Conservation (phyloP, 2,888 invertebrate species). For the Drosophila neutralis region DNA sequence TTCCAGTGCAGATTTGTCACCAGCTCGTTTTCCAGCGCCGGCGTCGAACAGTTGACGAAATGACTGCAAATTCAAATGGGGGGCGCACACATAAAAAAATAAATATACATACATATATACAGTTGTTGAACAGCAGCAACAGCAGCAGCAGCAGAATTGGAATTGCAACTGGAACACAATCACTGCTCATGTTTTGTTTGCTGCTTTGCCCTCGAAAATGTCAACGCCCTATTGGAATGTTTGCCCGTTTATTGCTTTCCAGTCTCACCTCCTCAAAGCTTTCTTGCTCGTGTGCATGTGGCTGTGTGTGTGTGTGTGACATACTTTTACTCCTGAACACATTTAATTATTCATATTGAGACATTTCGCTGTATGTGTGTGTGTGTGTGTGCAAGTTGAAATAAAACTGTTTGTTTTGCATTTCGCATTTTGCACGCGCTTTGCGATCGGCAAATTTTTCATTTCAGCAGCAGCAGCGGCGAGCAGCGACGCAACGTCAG, state of each 20-base stretch:
- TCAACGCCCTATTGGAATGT: constrained; percentile 73
- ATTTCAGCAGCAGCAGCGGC: constrained; percentile 41
- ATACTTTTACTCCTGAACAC: constrained; percentile 76
- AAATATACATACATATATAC: not conserved
- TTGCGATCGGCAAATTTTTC: constrained; percentile 53
- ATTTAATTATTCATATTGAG: constrained; percentile 77
- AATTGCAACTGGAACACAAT: constrained; percentile 43
- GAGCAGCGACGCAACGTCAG: constrained; percentile 48
- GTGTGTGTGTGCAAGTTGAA: constrained; percentile 54
- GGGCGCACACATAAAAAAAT: constrained; percentile 37
- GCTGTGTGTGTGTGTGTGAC: constrained; percentile 49
- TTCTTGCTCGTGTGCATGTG: constrained; percentile 12
- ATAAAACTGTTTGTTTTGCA: constrained; percentile 77
- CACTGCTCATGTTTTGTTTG: constrained; percentile 57
- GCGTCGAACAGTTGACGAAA: constrained; percentile 69
- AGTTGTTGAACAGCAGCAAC: not conserved
- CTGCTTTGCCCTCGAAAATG: constrained; percentile 72
- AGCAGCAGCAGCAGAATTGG: constrained; percentile 40
- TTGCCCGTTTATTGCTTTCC: constrained; percentile 43
- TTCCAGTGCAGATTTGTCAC: constrained; percentile 67
- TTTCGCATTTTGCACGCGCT: constrained; percentile 69
- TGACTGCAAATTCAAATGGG: constrained; percentile 70
- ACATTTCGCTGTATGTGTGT: constrained; percentile 46
- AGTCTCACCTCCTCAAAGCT: constrained; percentile 39
- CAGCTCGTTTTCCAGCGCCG: constrained; percentile 64